These are phyloP conservation scores for Amblyraja radiata DNA, from an alignment of 2,797 vertebrate genomes.

Conservation along the genomic window DNA sequence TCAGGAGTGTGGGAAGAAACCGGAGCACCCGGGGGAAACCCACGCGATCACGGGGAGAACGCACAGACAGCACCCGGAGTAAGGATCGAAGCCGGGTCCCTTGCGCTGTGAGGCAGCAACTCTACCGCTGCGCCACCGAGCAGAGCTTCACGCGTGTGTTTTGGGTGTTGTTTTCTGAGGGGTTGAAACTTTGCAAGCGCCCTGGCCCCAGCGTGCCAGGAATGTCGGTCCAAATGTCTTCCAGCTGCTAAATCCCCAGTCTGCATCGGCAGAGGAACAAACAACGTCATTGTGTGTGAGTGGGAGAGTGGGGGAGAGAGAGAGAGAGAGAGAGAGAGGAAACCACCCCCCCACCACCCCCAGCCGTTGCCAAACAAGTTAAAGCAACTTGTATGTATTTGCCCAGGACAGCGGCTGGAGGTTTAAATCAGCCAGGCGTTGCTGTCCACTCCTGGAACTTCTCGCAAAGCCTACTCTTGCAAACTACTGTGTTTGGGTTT, in stretches of 20 bases:
- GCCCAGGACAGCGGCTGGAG: background rate
- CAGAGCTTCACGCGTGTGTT: background rate
- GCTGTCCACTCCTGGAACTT: background rate
- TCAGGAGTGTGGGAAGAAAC: too few species aligned
- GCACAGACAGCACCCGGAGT: too few species aligned
- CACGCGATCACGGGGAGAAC: too few species aligned
- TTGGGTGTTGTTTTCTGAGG: background rate
- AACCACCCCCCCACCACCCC: too few species aligned
- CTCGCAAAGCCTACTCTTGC: background rate
- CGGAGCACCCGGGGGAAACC: too few species aligned
- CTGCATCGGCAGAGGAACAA: background rate
- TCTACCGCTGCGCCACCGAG: too few species aligned
- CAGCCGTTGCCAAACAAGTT: background rate
- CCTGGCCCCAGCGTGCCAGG: too few species aligned
- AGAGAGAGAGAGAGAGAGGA: background rate
- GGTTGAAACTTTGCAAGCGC: background rate
- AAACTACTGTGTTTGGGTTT: background rate
- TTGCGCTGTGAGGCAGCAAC: too few species aligned
- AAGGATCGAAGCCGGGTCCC: too few species aligned
- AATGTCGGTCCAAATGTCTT: background rate
- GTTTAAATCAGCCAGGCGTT: background rate
- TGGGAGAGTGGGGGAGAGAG: too few species aligned
- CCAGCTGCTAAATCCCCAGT: background rate
- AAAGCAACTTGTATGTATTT: background rate
- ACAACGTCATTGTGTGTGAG: background rate